Evolutionary conservation across 2,797 vertebrate genomes (phyloP).

Genomic region (Xerus rutilus): DNA sequence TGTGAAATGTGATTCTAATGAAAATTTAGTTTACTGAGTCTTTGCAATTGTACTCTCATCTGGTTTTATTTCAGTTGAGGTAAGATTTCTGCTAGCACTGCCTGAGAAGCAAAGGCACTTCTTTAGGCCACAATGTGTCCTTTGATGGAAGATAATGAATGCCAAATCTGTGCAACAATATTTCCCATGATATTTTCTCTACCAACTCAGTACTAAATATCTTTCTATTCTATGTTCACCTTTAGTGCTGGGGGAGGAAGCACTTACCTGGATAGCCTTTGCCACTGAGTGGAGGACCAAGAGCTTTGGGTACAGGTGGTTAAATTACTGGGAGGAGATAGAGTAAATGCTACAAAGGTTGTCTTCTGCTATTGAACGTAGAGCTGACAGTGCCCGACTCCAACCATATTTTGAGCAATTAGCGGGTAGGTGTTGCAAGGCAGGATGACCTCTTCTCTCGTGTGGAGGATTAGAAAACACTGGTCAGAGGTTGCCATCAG

Average conservation of each 20-base stretch:
- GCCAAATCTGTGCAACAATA: background rate
- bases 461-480: background rate
- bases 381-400: accelerated
- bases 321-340: background rate
- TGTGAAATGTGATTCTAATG: background rate
- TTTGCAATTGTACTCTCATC: background rate
- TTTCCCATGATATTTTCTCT: background rate
- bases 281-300: background rate
- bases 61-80: background rate
- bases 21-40: background rate
- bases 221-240: background rate
- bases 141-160: no score
- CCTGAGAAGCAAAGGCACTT: background rate
- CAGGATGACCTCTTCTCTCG: background rate
- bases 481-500: background rate
- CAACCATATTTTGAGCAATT: background rate
- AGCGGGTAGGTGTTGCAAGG: background rate
- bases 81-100: background rate
- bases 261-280: background rate
- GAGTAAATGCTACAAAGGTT: background rate
- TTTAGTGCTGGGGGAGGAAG: background rate
- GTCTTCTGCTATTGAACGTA: background rate
- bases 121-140: background rate
- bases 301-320: background rate
- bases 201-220: background rate